Evolutionary conservation across 2,888 invertebrate genomes (phyloP).

Genomic region (Cephus nigrinus): DNA sequence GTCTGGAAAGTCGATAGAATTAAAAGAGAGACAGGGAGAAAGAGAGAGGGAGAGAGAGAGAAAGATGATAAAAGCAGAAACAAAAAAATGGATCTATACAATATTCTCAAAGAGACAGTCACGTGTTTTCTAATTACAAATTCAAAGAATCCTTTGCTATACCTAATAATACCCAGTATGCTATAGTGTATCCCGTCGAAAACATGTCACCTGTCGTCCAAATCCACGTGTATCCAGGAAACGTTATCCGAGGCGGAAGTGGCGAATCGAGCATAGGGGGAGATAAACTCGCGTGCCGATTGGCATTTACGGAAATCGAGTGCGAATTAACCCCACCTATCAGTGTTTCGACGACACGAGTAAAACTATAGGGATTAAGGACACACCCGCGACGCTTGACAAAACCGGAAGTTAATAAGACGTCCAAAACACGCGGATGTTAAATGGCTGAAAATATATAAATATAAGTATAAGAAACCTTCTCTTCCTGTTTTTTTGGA

Average conservation of each 20-base stretch:
- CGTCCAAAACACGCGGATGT: too few relatives aligned
- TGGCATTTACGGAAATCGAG: not conserved
- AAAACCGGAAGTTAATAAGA: not conserved
- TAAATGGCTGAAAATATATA: not conserved
- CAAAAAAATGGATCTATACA: not conserved
- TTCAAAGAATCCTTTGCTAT: not conserved
- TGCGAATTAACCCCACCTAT: not conserved
- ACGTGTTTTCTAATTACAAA: not conserved
- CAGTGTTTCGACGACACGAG: not conserved
- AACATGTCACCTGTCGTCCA: too few relatives aligned
- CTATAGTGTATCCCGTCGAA: too few relatives aligned
- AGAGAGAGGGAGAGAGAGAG: not conserved
- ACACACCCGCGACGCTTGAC: not conserved
- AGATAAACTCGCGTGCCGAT: not conserved
- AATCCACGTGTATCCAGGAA: too few relatives aligned
- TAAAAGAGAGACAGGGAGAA: constrained; percentile 9
- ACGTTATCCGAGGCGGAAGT: too few relatives aligned
- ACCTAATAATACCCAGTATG: too few relatives aligned
- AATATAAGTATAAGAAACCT: not conserved
- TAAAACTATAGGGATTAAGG: not conserved
- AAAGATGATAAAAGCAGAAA: not conserved
- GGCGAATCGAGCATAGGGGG: too few relatives aligned
- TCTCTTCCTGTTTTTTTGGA: not conserved
- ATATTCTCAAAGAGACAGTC: not conserved
- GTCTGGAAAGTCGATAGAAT: constrained; percentile 5